These are phyloP conservation scores for Hemibates koningsi DNA, from an alignment of 2,113 vertebrate species.

Conservation along the genomic window DNA sequence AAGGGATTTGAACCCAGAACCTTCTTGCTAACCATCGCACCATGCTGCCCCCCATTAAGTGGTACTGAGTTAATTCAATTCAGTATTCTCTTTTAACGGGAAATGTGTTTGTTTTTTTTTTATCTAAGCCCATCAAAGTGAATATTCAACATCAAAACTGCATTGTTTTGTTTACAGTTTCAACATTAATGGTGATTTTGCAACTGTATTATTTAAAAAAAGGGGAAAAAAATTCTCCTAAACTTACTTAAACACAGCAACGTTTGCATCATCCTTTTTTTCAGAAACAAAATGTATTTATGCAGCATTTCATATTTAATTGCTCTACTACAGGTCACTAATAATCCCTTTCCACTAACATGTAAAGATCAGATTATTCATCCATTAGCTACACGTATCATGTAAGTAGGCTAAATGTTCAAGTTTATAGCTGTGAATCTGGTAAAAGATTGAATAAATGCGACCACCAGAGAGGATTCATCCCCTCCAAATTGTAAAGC, in stretches of 20 bases:
- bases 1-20: neutral
- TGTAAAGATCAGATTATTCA: neutral
- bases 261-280: constrained; percentile 35
- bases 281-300: neutral
- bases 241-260: neutral
- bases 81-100: neutral
- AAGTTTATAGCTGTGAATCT: neutral
- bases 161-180: neutral
- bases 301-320: neutral
- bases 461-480: neutral
- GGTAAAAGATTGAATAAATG: neutral
- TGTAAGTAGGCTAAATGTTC: neutral
- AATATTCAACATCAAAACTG: neutral
- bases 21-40: neutral
- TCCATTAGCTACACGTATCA: neutral
- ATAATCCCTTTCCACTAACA: neutral
- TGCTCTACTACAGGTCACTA: neutral
- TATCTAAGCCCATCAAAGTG: neutral
- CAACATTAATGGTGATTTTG: neutral
- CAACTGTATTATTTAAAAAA: neutral
- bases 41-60: neutral
- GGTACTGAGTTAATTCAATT: neutral
- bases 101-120: neutral
- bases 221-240: neutral
- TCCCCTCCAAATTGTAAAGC: neutral